Percentiles rank a stretch among this genome's conserved stretches.
phyloP scores from a whole-genome alignment of 1,140 invertebrate species.

The Drosophila parvula region DNA sequence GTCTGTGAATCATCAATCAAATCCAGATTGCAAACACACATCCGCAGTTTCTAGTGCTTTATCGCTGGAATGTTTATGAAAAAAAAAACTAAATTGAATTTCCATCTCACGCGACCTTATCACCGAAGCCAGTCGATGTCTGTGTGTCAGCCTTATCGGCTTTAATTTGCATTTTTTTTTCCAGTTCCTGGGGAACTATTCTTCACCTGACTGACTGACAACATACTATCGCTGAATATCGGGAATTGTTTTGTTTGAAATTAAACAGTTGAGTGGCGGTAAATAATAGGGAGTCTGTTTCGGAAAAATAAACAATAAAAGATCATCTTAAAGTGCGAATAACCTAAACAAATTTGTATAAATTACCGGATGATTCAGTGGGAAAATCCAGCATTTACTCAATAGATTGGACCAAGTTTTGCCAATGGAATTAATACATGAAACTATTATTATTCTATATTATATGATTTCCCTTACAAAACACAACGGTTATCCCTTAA shows the following conservation, averaged over 20 bases:
- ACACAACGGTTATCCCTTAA: neutral
- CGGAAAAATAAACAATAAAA: neutral
- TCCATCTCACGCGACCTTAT: constrained; percentile 33
- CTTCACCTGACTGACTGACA: constrained; percentile 35
- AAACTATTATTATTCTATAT: too few species aligned
- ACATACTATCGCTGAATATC: constrained; percentile 4
- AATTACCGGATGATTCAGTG: constrained; percentile 33
- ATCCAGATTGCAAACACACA: constrained; percentile 28
- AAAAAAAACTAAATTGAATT: constrained; percentile 1
- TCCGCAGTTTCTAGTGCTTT: constrained; percentile 12
- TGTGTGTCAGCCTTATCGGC: constrained; percentile 29
- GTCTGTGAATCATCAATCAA: constrained; percentile 49
- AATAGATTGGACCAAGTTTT: neutral
- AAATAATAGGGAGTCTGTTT: constrained; percentile 17
- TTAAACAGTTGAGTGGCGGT: constrained; percentile 13
- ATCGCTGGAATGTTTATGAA: constrained; percentile 38
- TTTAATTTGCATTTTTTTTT: constrained; percentile 25
- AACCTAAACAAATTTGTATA: constrained; percentile 25
- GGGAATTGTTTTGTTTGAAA: constrained; percentile 29
- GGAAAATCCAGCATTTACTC: neutral
- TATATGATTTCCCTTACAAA: too few species aligned
- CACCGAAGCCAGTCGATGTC: constrained; percentile 9
- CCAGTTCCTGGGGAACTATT: constrained; percentile 11
- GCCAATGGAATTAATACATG: neutral
- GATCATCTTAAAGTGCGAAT: constrained; percentile 6